Conservation (phyloP, 2,797 vertebrate genomes). For the Xiphophorus birchmanni region DNA sequence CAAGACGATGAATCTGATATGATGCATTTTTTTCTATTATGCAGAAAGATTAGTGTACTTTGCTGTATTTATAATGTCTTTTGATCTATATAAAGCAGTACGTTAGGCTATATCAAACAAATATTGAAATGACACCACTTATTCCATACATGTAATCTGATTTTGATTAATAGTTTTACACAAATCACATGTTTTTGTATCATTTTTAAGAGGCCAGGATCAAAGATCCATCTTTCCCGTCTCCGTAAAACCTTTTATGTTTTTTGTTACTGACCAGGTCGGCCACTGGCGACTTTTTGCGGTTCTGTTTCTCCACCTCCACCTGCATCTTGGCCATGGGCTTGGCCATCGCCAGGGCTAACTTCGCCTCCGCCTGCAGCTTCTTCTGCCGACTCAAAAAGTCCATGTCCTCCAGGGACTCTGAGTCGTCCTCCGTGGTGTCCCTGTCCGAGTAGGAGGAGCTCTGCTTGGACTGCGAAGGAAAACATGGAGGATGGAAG, state of each 20-base stretch:
- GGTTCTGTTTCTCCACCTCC: slow-evolving; percentile 98
- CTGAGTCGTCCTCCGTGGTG: slow-evolving; percentile 96
- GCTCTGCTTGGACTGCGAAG: slow-evolving; percentile 94
- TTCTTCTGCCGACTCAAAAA: slow-evolving; percentile 97
- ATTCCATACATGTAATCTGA: not conserved
- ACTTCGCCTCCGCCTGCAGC: slow-evolving; percentile 95
- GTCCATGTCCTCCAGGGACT: slow-evolving; percentile 98
- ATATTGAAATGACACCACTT: not conserved
- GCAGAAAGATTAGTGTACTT: not conserved
- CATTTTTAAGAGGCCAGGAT: not conserved
- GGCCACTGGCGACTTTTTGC: slow-evolving; percentile 97
- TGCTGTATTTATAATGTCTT: not conserved
- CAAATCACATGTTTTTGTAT: not conserved
- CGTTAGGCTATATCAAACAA: not conserved
- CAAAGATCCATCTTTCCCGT: not conserved
- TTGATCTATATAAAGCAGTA: not conserved
- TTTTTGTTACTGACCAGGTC: slow-evolving; percentile 87
- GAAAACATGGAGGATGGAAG: not conserved
- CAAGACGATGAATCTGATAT: not conserved
- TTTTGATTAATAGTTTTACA: not conserved
- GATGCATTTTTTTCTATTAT: not conserved
- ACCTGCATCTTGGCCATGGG: slow-evolving; percentile 99
- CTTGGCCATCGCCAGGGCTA: slow-evolving; percentile 97
- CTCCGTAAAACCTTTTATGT: not conserved
- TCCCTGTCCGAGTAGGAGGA: slow-evolving; percentile 98